Conservation (phyloP, 2,113 vertebrate species). For the Pampusana beccarii region DNA sequence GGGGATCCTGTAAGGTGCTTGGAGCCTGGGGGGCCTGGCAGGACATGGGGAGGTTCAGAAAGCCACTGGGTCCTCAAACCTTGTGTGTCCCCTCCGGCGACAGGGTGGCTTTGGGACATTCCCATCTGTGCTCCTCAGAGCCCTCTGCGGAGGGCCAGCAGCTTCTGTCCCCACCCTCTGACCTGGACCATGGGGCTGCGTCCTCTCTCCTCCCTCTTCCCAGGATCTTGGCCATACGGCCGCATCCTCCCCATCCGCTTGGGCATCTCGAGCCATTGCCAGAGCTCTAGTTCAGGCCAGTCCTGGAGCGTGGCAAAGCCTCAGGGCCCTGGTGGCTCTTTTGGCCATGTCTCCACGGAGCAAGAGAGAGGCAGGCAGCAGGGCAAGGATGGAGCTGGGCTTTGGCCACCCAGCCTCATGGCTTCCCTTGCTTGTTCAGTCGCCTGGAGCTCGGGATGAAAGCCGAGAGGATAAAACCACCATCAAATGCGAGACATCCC, state of each 20-base stretch:
- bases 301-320: constrained; percentile 39
- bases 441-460: constrained; percentile 88
- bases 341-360: constrained; percentile 48
- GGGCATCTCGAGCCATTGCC: constrained; percentile 48
- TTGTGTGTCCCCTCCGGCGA: background rate
- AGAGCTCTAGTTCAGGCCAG: constrained; percentile 33
- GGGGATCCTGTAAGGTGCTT: constrained; percentile 41
- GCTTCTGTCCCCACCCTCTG: constrained; percentile 6
- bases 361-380: constrained; percentile 71
- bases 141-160: constrained; percentile 12
- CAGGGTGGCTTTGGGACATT: constrained; percentile 40
- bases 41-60: constrained; percentile 36
- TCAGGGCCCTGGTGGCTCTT: constrained; percentile 47
- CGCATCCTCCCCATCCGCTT: background rate
- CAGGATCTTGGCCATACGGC: constrained; percentile 5
- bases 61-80: constrained; percentile 21
- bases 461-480: constrained; percentile 94
- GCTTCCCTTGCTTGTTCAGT: constrained; percentile 78
- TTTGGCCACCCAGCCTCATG: constrained; percentile 54
- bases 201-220: constrained; percentile 8
- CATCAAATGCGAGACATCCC: constrained; percentile 97
- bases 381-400: constrained; percentile 46
- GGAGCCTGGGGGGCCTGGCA: constrained; percentile 44
- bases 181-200: constrained; percentile 10
- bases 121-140: constrained; percentile 29